These are phyloP conservation scores for Halisarca cf. caerulea DNA, from an alignment of 37 sponge, comb jelly and placozoan genomes.

Conservation along the genomic window DNA sequence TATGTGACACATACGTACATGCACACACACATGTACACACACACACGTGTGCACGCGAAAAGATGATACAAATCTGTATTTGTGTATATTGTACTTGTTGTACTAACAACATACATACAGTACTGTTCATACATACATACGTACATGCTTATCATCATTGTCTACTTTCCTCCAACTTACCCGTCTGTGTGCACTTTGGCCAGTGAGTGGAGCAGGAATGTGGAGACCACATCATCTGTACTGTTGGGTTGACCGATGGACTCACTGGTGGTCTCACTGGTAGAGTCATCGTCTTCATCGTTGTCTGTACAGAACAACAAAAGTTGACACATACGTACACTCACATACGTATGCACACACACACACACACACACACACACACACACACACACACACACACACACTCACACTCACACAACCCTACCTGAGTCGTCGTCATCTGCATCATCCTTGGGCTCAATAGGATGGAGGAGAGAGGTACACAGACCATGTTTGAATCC, in stretches of 20 bases:
- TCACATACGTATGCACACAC: not conserved
- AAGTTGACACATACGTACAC: not conserved
- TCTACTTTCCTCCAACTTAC: not conserved
- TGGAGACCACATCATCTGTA: slow-evolving; percentile 34
- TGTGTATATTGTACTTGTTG: not conserved
- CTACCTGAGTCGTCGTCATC: slow-evolving; percentile 33
- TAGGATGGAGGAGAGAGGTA: slow-evolving; percentile 56
- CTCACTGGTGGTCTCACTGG: not conserved
- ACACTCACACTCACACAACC: not conserved
- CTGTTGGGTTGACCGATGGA: not conserved
- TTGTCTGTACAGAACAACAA: not conserved
- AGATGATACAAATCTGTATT: not conserved
- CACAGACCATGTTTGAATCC: slow-evolving; percentile 66
- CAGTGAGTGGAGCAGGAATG: slow-evolving; percentile 46
- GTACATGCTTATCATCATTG: not conserved
- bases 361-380: slow-evolving; percentile 15
- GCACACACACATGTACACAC: slow-evolving; percentile 1
- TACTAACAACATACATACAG: too few species aligned
- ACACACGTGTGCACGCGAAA: not conserved
- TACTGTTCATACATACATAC: not conserved
- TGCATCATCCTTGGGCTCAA: slow-evolving; percentile 49
- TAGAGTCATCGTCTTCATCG: slow-evolving; percentile 21
- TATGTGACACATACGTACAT: not conserved
- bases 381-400: not conserved
- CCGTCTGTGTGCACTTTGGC: slow-evolving; percentile 29